Conservation (phyloP, 23 tunicate genomes). For the Diplosoma virens region DNA sequence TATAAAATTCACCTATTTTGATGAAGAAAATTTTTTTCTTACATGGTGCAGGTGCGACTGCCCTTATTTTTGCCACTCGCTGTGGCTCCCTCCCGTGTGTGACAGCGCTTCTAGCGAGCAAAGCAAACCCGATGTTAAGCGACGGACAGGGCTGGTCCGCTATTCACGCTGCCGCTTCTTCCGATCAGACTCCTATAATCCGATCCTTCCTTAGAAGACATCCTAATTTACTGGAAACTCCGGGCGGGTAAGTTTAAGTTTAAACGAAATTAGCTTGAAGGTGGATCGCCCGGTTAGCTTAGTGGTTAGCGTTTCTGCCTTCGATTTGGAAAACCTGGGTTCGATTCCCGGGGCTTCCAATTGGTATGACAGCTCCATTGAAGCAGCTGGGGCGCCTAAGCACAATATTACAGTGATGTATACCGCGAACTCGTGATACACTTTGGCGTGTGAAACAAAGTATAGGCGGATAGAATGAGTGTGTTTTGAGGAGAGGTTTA, state of each 20-base stretch:
- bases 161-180: slow-evolving; percentile 73
- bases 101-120: slow-evolving; percentile 62
- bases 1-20: neutral
- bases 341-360: no score
- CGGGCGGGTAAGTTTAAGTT: slow-evolving; percentile 55
- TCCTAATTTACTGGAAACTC: slow-evolving; percentile 62
- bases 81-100: slow-evolving; percentile 81
- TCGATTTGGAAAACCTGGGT: no score
- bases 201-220: slow-evolving; percentile 59
- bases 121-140: slow-evolving; percentile 50
- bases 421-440: no score
- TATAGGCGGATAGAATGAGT: no score
- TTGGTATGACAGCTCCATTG: no score
- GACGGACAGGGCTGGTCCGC: slow-evolving; percentile 63
- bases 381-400: no score
- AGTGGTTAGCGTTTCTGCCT: no score
- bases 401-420: no score
- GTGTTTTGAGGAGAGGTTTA: no score
- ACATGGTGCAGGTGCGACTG: slow-evolving; percentile 72
- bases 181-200: slow-evolving; percentile 53
- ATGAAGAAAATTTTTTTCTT: neutral
- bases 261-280: no score
- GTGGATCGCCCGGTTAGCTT: no score
- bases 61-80: slow-evolving; percentile 72
- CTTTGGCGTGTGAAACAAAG: no score